Percentiles rank a stretch among this genome's conserved stretches.
These are phyloP conservation scores for Ophioderma brevispina DNA, from an alignment of 35 echinoderm and acorn worm genomes.

Conservation along the genomic window DNA sequence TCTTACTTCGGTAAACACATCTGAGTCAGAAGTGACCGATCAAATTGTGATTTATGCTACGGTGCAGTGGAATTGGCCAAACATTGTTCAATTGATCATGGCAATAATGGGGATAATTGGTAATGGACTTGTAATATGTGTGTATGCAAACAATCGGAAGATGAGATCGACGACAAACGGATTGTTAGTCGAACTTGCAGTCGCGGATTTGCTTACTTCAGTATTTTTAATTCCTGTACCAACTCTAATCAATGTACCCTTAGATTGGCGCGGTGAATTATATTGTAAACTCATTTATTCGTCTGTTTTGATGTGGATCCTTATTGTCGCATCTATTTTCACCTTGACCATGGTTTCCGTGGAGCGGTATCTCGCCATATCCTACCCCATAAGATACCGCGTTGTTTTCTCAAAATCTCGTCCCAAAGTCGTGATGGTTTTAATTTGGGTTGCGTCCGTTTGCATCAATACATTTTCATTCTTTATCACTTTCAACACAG, in stretches of 20 bases:
- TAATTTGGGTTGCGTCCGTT: conserved; percentile 9
- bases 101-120: conserved; percentile 37
- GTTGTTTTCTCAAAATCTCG: not conserved
- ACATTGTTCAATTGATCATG: conserved; percentile 20
- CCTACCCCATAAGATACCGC: conserved; percentile 21
- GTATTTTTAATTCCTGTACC: conserved; percentile 20
- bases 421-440: not conserved
- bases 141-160: not conserved
- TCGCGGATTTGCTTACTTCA: conserved; percentile 44
- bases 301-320: conserved; percentile 25
- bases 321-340: conserved; percentile 32
- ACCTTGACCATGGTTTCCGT: conserved; percentile 27
- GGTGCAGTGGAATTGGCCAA: not conserved
- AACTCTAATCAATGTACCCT: not conserved
- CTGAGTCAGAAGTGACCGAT: not conserved
- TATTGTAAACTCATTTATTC: conserved; percentile 24
- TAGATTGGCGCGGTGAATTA: not conserved
- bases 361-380: conserved; percentile 24
- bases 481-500: not conserved
- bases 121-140: conserved; percentile 15
- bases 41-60: not conserved
- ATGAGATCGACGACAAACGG: not conserved
- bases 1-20: not conserved
- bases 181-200: conserved; percentile 11
- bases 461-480: conserved; percentile 13